phyloP scores from a whole-genome alignment of 2,113 vertebrate genomes.

The Seriola dumerili region DNA sequence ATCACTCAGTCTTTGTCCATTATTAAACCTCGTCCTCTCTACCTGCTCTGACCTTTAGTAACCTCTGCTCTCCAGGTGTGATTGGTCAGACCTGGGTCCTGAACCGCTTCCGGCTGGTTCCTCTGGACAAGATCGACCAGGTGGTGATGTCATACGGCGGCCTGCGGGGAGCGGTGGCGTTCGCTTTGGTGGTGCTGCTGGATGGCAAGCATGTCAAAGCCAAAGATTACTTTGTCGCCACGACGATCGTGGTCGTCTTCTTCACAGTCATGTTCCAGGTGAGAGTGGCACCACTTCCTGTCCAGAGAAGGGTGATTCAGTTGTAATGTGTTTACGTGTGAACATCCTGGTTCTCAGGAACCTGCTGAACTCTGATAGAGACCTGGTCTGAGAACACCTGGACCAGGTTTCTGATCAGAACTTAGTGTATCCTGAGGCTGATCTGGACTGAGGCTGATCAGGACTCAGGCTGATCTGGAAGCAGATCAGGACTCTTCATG shows the following conservation, averaged over 20 bases:
- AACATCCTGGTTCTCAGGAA: too few species aligned
- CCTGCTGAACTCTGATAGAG: too few species aligned
- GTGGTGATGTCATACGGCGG: conserved; percentile 99
- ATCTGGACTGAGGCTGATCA: too few species aligned
- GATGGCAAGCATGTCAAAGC: conserved; percentile 90
- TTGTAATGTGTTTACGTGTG: too few species aligned
- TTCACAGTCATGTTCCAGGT: conserved; percentile 99
- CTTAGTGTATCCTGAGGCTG: too few species aligned
- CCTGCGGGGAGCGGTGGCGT: conserved; percentile 95
- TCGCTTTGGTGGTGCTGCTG: conserved; percentile 94
- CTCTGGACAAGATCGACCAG: conserved; percentile 96
- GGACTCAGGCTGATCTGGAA: too few species aligned
- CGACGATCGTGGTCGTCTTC: conserved; percentile 96
- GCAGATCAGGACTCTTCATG: too few species aligned
- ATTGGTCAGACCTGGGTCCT: conserved; percentile 93
- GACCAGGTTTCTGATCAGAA: too few species aligned
- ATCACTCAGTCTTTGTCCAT: too few species aligned
- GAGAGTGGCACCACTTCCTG: conserved; percentile 25
- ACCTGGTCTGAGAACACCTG: too few species aligned
- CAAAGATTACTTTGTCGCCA: conserved; percentile 97
- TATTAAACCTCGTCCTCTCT: too few species aligned
- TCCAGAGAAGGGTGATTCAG: neutral
- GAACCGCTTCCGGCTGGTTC: conserved; percentile 94
- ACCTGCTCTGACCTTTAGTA: neutral
- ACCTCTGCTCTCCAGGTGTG: conserved; percentile 85